Percentiles rank a stretch among this genome's conserved stretches.
Evolutionary conservation across 2,113 vertebrate species (phyloP).

Genomic region (Antechinus stuartii): DNA sequence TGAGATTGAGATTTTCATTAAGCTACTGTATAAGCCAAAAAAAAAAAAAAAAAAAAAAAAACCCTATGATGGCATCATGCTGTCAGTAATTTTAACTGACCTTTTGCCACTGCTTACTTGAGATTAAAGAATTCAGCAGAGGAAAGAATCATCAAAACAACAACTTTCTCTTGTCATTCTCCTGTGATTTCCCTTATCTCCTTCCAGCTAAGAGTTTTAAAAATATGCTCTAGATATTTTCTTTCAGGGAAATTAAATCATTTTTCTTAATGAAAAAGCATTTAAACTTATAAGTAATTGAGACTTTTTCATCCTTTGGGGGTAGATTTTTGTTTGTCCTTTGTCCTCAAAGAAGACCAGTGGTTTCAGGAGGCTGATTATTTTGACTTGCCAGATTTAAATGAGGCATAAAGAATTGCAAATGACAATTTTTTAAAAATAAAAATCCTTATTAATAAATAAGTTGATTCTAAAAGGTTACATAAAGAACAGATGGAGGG

Average conservation of each 20-base stretch:
- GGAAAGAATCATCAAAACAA: constrained; percentile 58
- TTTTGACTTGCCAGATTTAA: too few relatives aligned
- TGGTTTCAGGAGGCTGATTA: too few relatives aligned
- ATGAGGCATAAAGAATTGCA: neutral
- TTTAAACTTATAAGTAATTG: constrained; percentile 48
- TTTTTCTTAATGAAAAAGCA: constrained; percentile 53
- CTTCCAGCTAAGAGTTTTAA: constrained; percentile 46
- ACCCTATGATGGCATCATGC: constrained; percentile 70
- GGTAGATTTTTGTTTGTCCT: neutral
- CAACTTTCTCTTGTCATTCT: constrained; percentile 26
- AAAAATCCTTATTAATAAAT: neutral
- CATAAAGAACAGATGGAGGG: neutral
- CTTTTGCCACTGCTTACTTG: constrained; percentile 17
- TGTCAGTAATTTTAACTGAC: constrained; percentile 69
- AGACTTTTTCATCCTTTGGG: neutral
- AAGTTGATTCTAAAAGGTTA: neutral
- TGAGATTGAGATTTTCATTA: constrained; percentile 63
- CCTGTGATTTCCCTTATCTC: constrained; percentile 38
- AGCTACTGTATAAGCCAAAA: constrained; percentile 68
- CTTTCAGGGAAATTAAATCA: constrained; percentile 4
- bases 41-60: neutral
- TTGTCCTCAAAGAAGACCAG: too few relatives aligned
- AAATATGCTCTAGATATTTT: neutral
- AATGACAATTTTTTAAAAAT: neutral
- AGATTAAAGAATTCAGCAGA: constrained; percentile 57